Base-by-base conservation (phyloP, 2,888 invertebrate genomes). In the Melipona bicolor region DNA sequence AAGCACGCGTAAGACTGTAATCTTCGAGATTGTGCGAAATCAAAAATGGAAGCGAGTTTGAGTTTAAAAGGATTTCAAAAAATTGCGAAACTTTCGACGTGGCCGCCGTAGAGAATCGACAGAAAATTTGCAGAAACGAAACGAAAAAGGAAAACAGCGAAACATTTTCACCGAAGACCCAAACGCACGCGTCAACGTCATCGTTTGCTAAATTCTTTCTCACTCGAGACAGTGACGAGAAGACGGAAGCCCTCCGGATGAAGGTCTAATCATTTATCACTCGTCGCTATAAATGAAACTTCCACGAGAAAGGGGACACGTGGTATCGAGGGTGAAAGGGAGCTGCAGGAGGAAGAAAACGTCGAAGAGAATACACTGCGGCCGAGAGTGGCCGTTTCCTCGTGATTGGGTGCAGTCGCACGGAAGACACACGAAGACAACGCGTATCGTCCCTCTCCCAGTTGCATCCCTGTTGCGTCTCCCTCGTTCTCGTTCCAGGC, bases 381-480 rank as follows among this genome's bases (percentile, higher is more conserved):
- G 61, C 17, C 9, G 24, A 49, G 68, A 56, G 64, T 36, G 52
- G 27, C 50, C 24, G 54, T 43, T 69, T 27, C 19, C 43, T 49
- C 36, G 49, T 21, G 70, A 82, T 75, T 67, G 49, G 13, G 32
- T 50, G 15, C 59, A 59, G 49, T 19, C 83, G 56, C 56, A 59
- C 4, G 61, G 69, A 52, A 69, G 43, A 49, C 62, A 54, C 56
- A 50, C 68, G 65, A 59, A 68, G 52, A 77, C 72, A 64, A 73
- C 32, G 52, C 75, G 65, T 71, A 54, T 50, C 65, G 54, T 50
- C 65, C 49, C 84, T 3, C 24, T 24, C 52, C 61, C 56, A 17
- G 24, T 74, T 67, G 50, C 84, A 49, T 77, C 70, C 78, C 83
- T 75, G 79, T 84, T 76, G 84, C 83, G 59, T 83, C 75, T 72